Conservation (phyloP, 2,113 vertebrate genomes). For the Strix uralensis region DNA sequence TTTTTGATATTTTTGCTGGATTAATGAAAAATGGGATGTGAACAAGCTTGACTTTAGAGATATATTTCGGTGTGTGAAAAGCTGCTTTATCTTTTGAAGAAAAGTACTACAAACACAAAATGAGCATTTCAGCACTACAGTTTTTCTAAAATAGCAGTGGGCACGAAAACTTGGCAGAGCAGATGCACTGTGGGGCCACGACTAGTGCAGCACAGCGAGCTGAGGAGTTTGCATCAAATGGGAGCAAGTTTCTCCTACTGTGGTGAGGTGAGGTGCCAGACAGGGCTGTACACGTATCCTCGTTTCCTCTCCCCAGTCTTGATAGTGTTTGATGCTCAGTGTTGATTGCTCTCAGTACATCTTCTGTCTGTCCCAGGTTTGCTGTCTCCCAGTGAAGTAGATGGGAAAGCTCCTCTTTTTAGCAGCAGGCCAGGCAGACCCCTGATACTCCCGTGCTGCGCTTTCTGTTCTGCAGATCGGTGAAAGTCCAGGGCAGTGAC, state of each 20-base stretch:
- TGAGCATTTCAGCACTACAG: not conserved
- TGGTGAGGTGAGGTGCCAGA: not conserved
- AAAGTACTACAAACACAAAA: not conserved
- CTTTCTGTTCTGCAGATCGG: not conserved
- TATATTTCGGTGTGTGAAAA: not conserved
- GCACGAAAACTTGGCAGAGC: not conserved
- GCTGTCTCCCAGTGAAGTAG: not conserved
- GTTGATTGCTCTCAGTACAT: not conserved
- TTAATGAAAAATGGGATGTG: not conserved
- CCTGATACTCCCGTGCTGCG: rapidly evolving
- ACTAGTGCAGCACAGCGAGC: not conserved
- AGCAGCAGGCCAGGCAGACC: not conserved
- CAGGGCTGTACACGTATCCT: not conserved
- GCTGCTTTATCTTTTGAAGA: not conserved
- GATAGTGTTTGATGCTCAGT: not conserved
- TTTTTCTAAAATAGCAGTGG: not conserved
- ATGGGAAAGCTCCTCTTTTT: not conserved
- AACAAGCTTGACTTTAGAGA: not conserved
- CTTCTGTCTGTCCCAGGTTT: not conserved
- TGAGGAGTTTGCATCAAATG: not conserved
- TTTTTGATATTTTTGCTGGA: not conserved
- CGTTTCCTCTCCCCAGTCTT: rapidly evolving
- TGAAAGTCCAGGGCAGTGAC: not conserved
- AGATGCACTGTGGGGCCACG: not conserved
- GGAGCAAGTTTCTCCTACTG: not conserved